These are phyloP conservation scores for Drosophila subsilvestris DNA, from an alignment of 2,888 invertebrate genomes.

Conservation along the genomic window DNA sequence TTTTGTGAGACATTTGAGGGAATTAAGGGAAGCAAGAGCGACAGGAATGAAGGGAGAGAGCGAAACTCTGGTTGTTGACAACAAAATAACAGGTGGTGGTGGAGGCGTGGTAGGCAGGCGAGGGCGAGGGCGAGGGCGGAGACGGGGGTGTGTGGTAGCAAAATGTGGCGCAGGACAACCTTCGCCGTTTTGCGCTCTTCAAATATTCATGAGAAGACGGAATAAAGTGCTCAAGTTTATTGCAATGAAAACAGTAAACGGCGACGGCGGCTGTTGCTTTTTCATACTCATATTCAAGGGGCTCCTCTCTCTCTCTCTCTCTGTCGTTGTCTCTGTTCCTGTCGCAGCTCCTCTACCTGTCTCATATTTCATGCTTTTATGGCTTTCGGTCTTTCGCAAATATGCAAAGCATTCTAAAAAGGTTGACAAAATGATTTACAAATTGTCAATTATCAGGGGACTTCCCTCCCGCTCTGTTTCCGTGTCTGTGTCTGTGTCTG, in stretches of 20 bases:
- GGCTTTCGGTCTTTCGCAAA: conserved; percentile 55
- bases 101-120: neutral
- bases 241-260: conserved; percentile 70
- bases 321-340: neutral
- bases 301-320: neutral
- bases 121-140: too few species aligned
- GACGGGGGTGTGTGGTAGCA: too few species aligned
- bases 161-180: conserved; percentile 20
- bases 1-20: conserved; percentile 50
- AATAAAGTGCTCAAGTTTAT: conserved; percentile 76
- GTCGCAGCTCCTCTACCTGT: conserved; percentile 16
- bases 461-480: neutral
- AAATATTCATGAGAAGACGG: conserved; percentile 75
- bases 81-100: conserved; percentile 23
- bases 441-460: conserved; percentile 64
- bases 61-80: conserved; percentile 43
- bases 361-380: conserved; percentile 35
- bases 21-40: conserved; percentile 39
- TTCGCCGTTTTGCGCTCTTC: conserved; percentile 66
- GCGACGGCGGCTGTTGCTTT: conserved; percentile 38
- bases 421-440: conserved; percentile 57
- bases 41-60: conserved; percentile 7
- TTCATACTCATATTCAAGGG: neutral
- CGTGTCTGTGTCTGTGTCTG: neutral
- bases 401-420: conserved; percentile 65